Percentiles rank a stretch among this genome's conserved stretches.
phyloP scores from a whole-genome alignment of 1,140 invertebrate genomes.

The Sinella curviseta region DNA sequence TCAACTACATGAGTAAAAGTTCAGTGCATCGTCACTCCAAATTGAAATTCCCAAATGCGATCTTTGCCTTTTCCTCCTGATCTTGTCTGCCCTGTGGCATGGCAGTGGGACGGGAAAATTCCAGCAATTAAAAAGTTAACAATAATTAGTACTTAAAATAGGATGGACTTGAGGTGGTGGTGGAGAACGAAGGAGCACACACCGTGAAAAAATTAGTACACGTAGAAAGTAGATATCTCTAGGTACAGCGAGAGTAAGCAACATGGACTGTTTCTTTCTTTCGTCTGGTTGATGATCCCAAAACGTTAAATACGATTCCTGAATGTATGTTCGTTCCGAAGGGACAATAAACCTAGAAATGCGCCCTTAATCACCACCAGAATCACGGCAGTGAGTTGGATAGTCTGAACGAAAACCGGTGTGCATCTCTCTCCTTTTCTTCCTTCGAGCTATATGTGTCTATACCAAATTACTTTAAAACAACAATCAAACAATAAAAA shows the following conservation, averaged over 20 bases:
- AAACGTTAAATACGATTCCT: no score
- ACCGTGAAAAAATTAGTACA: constrained; percentile 6
- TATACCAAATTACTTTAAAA: not conserved
- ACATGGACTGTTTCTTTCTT: no score
- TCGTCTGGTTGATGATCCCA: not conserved
- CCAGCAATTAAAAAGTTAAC: constrained; percentile 1
- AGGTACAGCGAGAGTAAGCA: no score
- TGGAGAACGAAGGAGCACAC: not conserved
- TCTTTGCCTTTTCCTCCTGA: not conserved
- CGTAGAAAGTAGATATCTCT: not conserved
- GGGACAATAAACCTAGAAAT: not conserved
- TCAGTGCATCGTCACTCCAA: no score
- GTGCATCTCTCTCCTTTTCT: not conserved
- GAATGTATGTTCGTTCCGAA: no score
- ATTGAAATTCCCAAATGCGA: no score
- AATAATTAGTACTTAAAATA: constrained; percentile 5
- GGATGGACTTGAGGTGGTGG: not conserved
- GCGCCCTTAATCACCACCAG: not conserved
- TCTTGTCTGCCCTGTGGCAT: not conserved
- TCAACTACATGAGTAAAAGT: no score
- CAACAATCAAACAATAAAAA: not conserved
- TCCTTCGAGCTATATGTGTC: not conserved
- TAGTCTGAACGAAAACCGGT: no score
- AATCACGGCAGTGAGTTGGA: not conserved
- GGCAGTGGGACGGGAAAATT: not conserved